Evolutionary conservation across 2,888 invertebrate species (phyloP).

Genomic region (Heteromyza rotundicornis): DNA sequence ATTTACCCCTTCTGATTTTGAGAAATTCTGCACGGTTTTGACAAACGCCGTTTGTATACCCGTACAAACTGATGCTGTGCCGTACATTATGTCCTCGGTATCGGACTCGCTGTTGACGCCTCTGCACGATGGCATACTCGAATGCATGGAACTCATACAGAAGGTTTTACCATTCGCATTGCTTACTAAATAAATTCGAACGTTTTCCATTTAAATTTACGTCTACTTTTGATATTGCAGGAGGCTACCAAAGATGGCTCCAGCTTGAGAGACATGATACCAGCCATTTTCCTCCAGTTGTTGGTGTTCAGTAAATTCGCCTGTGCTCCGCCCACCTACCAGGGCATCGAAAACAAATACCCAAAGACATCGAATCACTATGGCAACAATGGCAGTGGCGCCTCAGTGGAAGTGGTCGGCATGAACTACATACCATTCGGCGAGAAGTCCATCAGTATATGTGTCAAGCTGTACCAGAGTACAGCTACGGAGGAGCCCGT

Average conservation of each 20-base stretch:
- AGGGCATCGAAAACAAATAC: slow-evolving; percentile 64
- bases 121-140: slow-evolving; percentile 82
- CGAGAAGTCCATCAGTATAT: slow-evolving; percentile 77
- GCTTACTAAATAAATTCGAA: too few relatives aligned
- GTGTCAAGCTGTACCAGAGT: slow-evolving; percentile 76
- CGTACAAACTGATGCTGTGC: slow-evolving; percentile 79
- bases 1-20: slow-evolving; percentile 71
- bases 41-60: slow-evolving; percentile 81
- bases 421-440: slow-evolving; percentile 88
- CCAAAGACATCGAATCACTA: slow-evolving; percentile 58
- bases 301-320: slow-evolving; percentile 74
- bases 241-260: slow-evolving; percentile 69
- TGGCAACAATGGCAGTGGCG: slow-evolving; percentile 54
- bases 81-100: slow-evolving; percentile 80
- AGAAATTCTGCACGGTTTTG: slow-evolving; percentile 78
- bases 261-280: slow-evolving; percentile 70
- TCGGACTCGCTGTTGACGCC: slow-evolving; percentile 82
- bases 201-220: too few relatives aligned
- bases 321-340: slow-evolving; percentile 69
- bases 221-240: too few relatives aligned
- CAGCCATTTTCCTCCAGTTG: slow-evolving; percentile 72
- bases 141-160: slow-evolving; percentile 86
- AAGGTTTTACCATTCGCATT: slow-evolving; percentile 66
- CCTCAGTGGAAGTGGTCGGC: slow-evolving; percentile 74
- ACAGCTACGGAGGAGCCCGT: slow-evolving; percentile 76